A percentile compares a stretch with the other conserved stretches of the same genome.
Evolutionary conservation across 35 echinoderm and acorn worm species (phyloP).

Genomic region (Eucidaris tribuloides): DNA sequence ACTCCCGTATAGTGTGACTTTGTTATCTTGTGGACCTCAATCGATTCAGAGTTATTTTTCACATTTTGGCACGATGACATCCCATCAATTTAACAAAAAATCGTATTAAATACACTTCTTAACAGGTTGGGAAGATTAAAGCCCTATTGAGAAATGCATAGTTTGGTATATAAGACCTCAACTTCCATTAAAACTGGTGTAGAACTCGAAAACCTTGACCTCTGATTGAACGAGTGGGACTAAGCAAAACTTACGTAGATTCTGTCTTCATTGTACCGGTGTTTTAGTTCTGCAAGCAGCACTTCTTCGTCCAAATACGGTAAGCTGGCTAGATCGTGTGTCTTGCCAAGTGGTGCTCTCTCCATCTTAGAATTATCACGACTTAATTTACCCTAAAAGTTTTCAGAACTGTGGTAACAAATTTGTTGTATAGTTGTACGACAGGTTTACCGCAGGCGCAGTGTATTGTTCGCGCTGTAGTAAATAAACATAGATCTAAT

Average conservation of each 20-base stretch:
- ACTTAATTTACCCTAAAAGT: too few relatives aligned
- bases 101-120: not conserved
- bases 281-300: slow-evolving; percentile 70
- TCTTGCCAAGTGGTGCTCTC: slow-evolving; percentile 35
- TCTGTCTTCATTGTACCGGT: slow-evolving; percentile 67
- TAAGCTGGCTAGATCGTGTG: slow-evolving; percentile 76
- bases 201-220: not conserved
- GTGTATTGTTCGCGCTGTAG: too few relatives aligned
- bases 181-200: not conserved
- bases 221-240: not conserved
- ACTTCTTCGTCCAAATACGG: slow-evolving; percentile 75
- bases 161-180: not conserved
- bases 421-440: too few relatives aligned
- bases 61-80: too few relatives aligned
- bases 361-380: too few relatives aligned
- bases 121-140: too few relatives aligned
- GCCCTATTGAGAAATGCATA: not conserved
- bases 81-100: not conserved
- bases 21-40: too few relatives aligned
- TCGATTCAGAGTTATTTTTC: too few relatives aligned
- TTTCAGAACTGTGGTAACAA: too few relatives aligned
- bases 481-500: too few relatives aligned
- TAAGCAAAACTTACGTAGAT: slow-evolving; percentile 78
- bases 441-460: too few relatives aligned
- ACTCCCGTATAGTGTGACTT: too few relatives aligned